phyloP scores from a whole-genome alignment of 1,140 invertebrate genomes.

The Zaprionus camerounensis region DNA sequence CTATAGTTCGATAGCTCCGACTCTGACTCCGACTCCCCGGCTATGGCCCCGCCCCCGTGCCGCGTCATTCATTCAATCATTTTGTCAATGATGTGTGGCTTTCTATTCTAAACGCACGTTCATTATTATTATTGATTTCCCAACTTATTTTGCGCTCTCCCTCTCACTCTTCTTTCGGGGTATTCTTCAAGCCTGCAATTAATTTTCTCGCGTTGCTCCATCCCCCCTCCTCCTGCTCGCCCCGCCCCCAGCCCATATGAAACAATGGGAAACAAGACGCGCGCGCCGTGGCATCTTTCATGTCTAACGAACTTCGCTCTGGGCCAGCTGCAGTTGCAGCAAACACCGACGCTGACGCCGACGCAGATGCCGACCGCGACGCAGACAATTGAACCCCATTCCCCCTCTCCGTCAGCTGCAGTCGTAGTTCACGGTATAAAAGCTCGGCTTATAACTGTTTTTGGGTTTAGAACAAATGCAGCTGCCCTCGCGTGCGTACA shows the following conservation, averaged over 20 bases:
- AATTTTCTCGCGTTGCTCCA: slow-evolving; percentile 73
- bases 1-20: not conserved
- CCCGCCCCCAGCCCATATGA: not conserved
- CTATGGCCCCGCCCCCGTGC: slow-evolving; percentile 5
- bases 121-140: slow-evolving; percentile 82
- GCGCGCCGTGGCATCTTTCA: slow-evolving; percentile 43
- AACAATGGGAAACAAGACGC: slow-evolving; percentile 45
- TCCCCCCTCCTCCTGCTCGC: not conserved
- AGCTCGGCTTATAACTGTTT: slow-evolving; percentile 55
- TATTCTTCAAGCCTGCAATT: slow-evolving; percentile 65
- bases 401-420: not conserved
- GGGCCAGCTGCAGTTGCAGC: slow-evolving; percentile 14
- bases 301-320: slow-evolving; percentile 56
- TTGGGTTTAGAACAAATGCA: slow-evolving; percentile 76
- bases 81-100: slow-evolving; percentile 77
- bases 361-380: not conserved
- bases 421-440: slow-evolving; percentile 55
- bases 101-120: slow-evolving; percentile 58
- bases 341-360: not conserved
- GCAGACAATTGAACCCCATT: slow-evolving; percentile 32
- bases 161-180: slow-evolving; percentile 48
- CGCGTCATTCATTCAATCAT: slow-evolving; percentile 78
- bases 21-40: too few species aligned
- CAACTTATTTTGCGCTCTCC: slow-evolving; percentile 65
- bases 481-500: slow-evolving; percentile 58